phyloP scores from a whole-genome alignment of 2,797 vertebrate species.

The Sphenopsis melanotis region DNA sequence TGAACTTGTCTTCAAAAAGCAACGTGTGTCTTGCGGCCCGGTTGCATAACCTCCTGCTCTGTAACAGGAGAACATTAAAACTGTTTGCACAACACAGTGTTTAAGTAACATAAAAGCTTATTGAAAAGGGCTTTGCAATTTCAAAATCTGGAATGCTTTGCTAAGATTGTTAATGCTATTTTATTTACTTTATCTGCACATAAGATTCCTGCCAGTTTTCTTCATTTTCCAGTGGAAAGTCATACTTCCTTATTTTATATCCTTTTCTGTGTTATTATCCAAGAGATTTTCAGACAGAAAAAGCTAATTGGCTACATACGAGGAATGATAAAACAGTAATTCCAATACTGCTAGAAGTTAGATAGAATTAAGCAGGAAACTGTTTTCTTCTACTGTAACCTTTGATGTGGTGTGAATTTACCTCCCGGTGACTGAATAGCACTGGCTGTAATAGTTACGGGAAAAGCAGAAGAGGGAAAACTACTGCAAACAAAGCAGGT shows the following conservation, averaged over 20 bases:
- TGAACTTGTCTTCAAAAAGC: background rate
- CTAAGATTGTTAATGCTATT: background rate
- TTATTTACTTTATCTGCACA: slow-evolving; percentile 1
- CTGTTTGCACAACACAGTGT: slow-evolving; percentile 16
- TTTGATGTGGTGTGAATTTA: background rate
- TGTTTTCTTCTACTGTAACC: background rate
- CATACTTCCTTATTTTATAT: background rate
- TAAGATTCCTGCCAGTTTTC: background rate
- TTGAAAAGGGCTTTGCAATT: background rate
- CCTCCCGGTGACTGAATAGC: background rate
- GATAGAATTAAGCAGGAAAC: background rate
- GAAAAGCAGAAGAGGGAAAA: background rate
- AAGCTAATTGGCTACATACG: background rate
- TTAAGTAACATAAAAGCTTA: background rate
- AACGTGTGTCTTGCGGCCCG: background rate
- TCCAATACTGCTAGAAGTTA: background rate
- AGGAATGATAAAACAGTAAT: background rate
- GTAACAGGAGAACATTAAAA: background rate
- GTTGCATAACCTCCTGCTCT: slow-evolving; percentile 11
- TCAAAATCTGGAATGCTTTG: slow-evolving; percentile 18
- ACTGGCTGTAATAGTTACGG: rapidly evolving
- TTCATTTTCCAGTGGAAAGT: background rate
- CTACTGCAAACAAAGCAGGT: background rate
- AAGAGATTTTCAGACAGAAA: background rate
- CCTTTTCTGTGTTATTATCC: background rate